Evolutionary conservation across 2,113 vertebrate genomes (phyloP).

Genomic region (Leucopternis melanops): DNA sequence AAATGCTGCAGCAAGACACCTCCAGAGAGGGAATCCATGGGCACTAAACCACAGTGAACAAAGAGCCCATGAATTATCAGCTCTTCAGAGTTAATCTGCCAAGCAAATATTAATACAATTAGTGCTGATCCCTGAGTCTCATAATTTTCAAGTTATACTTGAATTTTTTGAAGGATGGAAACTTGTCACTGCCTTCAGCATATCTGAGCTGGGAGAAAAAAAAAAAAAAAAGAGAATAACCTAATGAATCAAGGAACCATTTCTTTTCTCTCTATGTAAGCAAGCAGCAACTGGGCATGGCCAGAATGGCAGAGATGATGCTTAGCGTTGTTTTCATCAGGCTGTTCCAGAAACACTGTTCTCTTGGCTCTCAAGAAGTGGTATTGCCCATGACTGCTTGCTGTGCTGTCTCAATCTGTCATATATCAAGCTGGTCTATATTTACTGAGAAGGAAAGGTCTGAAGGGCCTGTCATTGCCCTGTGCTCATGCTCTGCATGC

Average conservation of each 20-base stretch:
- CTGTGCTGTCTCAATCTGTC: background rate
- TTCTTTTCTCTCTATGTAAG: background rate
- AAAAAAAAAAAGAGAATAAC: background rate
- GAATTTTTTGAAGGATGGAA: background rate
- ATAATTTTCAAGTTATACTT: background rate
- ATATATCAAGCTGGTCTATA: background rate
- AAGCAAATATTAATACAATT: constrained; percentile 5
- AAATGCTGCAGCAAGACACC: constrained; percentile 33
- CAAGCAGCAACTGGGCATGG: background rate
- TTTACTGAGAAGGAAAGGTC: background rate
- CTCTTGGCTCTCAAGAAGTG: background rate
- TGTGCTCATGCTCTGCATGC: background rate
- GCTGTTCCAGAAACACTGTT: background rate
- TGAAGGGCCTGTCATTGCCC: background rate
- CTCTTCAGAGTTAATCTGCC: background rate
- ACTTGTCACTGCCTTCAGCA: background rate
- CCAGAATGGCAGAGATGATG: background rate
- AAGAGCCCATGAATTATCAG: background rate
- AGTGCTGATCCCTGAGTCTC: background rate
- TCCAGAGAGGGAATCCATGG: constrained; percentile 21
- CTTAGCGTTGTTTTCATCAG: background rate
- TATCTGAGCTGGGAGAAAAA: background rate
- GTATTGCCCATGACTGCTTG: background rate
- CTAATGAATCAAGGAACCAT: background rate
- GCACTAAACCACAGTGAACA: background rate